A percentile compares a stretch with the other conserved stretches of the same genome.
These are phyloP conservation scores for Pocota personata DNA, from an alignment of 2,888 invertebrate species.

Conservation along the genomic window DNA sequence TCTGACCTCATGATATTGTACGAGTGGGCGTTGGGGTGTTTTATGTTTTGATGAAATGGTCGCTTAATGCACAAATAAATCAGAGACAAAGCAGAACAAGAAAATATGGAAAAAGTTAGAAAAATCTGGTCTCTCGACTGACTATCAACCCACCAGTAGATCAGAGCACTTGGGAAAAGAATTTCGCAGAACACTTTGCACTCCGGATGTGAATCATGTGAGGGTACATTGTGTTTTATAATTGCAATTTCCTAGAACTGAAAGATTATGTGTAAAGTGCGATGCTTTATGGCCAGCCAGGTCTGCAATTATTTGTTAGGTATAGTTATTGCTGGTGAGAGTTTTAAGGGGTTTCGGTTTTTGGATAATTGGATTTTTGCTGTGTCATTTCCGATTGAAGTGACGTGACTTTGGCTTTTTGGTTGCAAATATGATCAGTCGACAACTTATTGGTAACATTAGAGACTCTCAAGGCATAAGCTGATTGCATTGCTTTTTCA, in stretches of 20 bases:
- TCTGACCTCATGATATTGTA: background rate
- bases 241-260: slow-evolving; percentile 29
- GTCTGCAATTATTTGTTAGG: slow-evolving; percentile 5
- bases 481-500: too few species aligned
- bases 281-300: slow-evolving; percentile 31
- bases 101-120: background rate
- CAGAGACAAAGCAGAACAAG: background rate
- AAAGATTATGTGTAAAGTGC: background rate
- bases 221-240: background rate
- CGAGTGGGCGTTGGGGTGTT: background rate
- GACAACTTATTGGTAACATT: too few species aligned
- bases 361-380: slow-evolving; percentile 10
- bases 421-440: too few species aligned
- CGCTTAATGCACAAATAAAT: background rate
- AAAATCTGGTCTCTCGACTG: background rate
- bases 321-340: slow-evolving; percentile 11
- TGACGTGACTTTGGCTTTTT: background rate
- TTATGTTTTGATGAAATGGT: background rate
- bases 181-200: slow-evolving; percentile 12
- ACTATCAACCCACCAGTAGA: background rate
- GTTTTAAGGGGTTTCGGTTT: slow-evolving; percentile 2
- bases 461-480: too few species aligned
- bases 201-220: slow-evolving; percentile 52
- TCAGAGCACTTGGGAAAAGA: slow-evolving; percentile 1
- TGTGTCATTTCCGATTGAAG: background rate